Conservation (phyloP, 1,140 invertebrate genomes). For the Aphelenchoides avenae region DNA sequence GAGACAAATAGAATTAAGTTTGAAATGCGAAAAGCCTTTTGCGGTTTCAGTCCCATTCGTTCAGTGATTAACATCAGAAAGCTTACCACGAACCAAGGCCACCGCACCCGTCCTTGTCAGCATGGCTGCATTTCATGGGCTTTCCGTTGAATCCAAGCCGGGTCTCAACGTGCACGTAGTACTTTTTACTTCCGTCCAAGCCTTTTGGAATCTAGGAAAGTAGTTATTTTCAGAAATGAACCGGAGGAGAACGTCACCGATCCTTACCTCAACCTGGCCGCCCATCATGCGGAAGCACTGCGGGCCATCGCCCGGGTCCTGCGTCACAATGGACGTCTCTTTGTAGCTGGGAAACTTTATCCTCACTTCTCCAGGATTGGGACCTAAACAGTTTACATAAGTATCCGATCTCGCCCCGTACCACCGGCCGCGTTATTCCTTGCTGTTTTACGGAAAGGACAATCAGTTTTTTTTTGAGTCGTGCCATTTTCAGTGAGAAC, state of each 20-base stretch:
- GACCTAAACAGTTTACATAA: conserved; percentile 39
- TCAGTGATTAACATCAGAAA: no score
- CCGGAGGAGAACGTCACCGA: no score
- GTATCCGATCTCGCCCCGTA: background rate
- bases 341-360: conserved; percentile 52
- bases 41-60: background rate
- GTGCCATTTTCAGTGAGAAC: no score
- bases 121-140: conserved; percentile 51
- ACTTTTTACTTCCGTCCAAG: conserved; percentile 40
- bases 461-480: no score
- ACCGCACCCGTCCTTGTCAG: conserved; percentile 51
- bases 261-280: conserved; percentile 51
- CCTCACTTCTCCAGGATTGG: conserved; percentile 42
- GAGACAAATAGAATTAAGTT: conserved; percentile 22
- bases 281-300: conserved; percentile 52
- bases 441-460: no score
- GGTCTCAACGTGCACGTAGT: no score
- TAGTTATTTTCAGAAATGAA: no score
- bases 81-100: conserved; percentile 51
- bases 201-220: conserved; percentile 42
- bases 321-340: no score
- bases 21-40: background rate
- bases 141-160: conserved; percentile 52
- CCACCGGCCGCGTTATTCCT: no score
- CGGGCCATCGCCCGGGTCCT: no score